Percentiles rank a stretch among this genome's conserved stretches.
These are phyloP conservation scores for Carlito syrichta DNA, from an alignment of 2,113 vertebrate species.

Conservation along the genomic window DNA sequence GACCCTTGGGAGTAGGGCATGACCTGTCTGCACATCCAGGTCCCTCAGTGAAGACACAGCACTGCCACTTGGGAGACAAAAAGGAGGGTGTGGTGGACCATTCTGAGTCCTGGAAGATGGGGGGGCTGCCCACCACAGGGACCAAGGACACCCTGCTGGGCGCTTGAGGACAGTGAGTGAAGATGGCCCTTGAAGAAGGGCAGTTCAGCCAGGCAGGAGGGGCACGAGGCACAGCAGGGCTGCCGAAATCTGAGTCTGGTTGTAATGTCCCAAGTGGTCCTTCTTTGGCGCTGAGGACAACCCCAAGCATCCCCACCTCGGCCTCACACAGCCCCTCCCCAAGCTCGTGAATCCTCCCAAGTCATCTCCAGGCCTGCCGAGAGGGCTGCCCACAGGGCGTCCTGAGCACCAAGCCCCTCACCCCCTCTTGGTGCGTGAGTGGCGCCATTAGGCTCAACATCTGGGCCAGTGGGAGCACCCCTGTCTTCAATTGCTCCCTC, in stretches of 20 bases:
- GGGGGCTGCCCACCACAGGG: background rate
- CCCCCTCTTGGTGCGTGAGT: too few species aligned
- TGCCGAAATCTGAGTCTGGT: too few species aligned
- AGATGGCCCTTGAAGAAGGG: background rate
- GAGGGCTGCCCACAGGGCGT: background rate
- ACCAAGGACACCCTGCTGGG: background rate
- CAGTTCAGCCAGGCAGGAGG: background rate
- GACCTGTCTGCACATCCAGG: rapidly evolving
- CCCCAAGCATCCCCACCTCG: too few species aligned
- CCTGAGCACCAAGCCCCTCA: too few species aligned
- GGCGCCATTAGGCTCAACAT: rapidly evolving
- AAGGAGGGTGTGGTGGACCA: too few species aligned
- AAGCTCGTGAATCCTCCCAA: too few species aligned
- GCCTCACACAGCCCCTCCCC: rapidly evolving
- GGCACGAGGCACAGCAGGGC: rapidly evolving
- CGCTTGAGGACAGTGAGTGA: rapidly evolving
- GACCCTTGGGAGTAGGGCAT: rapidly evolving
- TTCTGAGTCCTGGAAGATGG: too few species aligned
- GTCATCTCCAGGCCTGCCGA: rapidly evolving
- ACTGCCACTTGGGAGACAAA: too few species aligned
- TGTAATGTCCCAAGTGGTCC: rapidly evolving
- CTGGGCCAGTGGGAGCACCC: rapidly evolving
- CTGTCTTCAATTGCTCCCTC: rapidly evolving
- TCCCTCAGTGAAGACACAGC: background rate
- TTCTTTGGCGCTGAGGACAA: rapidly evolving